Evolutionary conservation across 2,888 invertebrate species (phyloP).

Genomic region (Volucella inflata): DNA sequence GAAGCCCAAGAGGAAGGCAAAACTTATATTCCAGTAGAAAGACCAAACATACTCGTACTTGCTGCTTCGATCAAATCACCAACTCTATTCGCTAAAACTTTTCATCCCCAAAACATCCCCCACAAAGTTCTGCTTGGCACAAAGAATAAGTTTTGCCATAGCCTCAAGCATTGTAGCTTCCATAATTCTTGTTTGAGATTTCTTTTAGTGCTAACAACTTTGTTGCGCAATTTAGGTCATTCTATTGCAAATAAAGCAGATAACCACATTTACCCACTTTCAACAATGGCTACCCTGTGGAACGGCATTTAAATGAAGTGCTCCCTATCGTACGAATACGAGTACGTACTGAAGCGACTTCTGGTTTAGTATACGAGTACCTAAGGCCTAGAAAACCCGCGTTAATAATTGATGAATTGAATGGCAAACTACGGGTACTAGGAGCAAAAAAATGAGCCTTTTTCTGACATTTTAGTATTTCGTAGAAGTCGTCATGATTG

Average conservation of each 20-base stretch:
- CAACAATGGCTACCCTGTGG: constrained; percentile 39
- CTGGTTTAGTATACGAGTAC: constrained; percentile 49
- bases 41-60: too few species aligned
- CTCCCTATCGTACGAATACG: constrained; percentile 25
- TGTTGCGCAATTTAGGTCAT: constrained; percentile 69
- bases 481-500: too few species aligned
- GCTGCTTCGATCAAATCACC: not conserved
- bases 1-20: too few species aligned
- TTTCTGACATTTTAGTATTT: not conserved
- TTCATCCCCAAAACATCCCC: not conserved
- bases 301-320: constrained; percentile 64
- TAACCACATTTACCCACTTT: constrained; percentile 71
- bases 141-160: constrained; percentile 21
- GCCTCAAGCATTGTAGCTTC: constrained; percentile 22
- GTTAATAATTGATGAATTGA: constrained; percentile 69
- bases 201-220: constrained; percentile 51
- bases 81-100: not conserved
- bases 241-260: constrained; percentile 62
- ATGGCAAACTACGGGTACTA: constrained; percentile 9
- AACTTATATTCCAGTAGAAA: too few species aligned
- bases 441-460: constrained; percentile 7
- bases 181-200: constrained; percentile 37
- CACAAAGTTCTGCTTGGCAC: not conserved
- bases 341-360: constrained; percentile 24
- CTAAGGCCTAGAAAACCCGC: constrained; percentile 3